Percentiles rank a stretch among this genome's conserved stretches.
Conservation (phyloP, 1,140 invertebrate species). For the Diorhabda carinulata region DNA sequence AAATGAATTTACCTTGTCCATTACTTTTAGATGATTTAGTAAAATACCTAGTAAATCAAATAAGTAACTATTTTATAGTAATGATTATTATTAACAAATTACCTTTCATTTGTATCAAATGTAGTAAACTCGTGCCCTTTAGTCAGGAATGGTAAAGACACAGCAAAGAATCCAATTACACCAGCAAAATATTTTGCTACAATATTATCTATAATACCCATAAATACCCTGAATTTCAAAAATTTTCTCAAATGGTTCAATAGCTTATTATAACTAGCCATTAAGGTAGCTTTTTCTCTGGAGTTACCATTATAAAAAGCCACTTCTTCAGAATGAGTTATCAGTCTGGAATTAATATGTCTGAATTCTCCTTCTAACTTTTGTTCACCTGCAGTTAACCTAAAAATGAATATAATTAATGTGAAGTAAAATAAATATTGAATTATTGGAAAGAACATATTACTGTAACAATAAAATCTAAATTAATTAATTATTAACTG, state of each 20-base stretch:
- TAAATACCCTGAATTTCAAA: slow-evolving; percentile 85
- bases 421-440: no score
- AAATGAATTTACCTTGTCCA: background rate
- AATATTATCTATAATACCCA: slow-evolving; percentile 95
- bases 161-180: slow-evolving; percentile 91
- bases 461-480: no score
- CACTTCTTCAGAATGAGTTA: slow-evolving; percentile 96
- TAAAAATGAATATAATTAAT: slow-evolving; percentile 19
- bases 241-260: slow-evolving; percentile 85
- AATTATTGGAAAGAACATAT: no score
- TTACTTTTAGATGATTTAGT: background rate
- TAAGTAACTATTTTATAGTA: background rate
- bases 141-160: slow-evolving; percentile 87
- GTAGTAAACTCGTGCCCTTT: slow-evolving; percentile 2
- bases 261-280: slow-evolving; percentile 86
- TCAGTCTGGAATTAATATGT: slow-evolving; percentile 92
- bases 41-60: background rate
- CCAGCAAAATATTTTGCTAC: slow-evolving; percentile 95
- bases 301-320: slow-evolving; percentile 94
- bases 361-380: slow-evolving; percentile 96
- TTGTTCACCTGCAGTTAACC: slow-evolving; percentile 90
- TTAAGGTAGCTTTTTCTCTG: slow-evolving; percentile 82
- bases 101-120: slow-evolving; percentile 7
- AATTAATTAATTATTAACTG: no score
- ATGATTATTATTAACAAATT: background rate